phyloP scores from a whole-genome alignment of 2,113 vertebrate genomes.

The Antigone vipio region DNA sequence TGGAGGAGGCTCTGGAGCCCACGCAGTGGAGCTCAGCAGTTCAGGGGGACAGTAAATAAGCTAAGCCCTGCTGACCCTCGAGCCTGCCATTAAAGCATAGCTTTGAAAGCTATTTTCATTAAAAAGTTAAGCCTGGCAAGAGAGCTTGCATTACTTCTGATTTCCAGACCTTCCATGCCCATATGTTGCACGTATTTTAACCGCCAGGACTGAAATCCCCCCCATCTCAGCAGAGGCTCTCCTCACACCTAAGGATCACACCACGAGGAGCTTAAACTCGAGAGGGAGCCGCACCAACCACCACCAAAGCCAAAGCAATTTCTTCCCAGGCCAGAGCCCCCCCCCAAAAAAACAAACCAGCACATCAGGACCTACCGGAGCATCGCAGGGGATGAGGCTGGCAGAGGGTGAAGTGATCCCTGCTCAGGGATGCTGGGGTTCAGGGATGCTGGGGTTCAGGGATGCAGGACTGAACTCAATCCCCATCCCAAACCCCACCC shows the following conservation, averaged over 20 bases:
- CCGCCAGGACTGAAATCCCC: fast-evolving
- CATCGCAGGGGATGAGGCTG: fast-evolving
- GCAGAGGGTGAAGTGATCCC: fast-evolving
- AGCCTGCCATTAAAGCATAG: background rate
- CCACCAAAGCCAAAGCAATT: background rate
- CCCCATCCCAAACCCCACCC: no score
- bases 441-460: fast-evolving
- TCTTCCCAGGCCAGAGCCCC: background rate
- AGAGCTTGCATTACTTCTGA: background rate
- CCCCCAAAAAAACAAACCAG: background rate
- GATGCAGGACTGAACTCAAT: no score
- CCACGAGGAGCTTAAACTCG: no score
- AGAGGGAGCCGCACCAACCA: background rate
- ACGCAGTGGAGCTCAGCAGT: fast-evolving
- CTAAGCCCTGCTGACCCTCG: background rate
- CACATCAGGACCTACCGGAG: background rate
- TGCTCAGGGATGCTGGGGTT: fast-evolving
- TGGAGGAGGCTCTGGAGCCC: background rate
- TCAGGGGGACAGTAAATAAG: background rate
- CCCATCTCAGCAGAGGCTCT: fast-evolving
- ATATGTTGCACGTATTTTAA: fast-evolving
- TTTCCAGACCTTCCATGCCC: background rate
- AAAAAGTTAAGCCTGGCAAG: background rate
- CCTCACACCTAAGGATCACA: fast-evolving
- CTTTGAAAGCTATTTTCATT: background rate